phyloP scores from a whole-genome alignment of 2,797 vertebrate species.

The Sarcoramphus papa region DNA sequence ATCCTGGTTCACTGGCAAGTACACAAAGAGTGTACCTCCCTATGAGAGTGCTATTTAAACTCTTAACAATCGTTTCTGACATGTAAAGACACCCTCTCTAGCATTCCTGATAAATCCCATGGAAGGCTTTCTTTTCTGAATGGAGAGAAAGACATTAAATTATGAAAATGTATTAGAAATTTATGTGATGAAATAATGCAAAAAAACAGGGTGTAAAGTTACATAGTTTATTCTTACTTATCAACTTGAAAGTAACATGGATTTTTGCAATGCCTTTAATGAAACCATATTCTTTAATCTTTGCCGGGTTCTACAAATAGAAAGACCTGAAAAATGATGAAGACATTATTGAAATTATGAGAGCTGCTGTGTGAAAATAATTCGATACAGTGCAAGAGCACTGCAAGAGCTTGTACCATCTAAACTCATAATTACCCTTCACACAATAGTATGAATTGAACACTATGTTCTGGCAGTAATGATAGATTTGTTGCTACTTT shows the following conservation, averaged over 20 bases:
- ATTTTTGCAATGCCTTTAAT: neutral
- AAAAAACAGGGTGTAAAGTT: neutral
- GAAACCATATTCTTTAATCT: neutral
- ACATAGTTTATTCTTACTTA: neutral
- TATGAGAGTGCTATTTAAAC: neutral
- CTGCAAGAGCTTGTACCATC: neutral
- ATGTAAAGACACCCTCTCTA: neutral
- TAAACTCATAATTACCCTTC: neutral
- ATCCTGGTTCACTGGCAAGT: neutral
- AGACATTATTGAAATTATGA: neutral
- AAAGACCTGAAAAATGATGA: neutral
- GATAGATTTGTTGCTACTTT: neutral
- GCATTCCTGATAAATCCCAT: neutral
- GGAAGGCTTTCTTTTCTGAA: neutral
- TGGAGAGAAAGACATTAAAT: neutral
- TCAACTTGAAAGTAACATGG: neutral
- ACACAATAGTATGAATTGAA: neutral
- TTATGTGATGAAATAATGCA: neutral
- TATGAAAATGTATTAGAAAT: neutral
- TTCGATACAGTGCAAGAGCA: neutral
- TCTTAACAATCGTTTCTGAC: neutral
- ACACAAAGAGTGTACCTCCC: accelerated
- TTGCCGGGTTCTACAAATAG: neutral
- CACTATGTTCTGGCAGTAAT: neutral
- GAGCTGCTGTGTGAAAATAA: neutral